These are phyloP conservation scores for Melanotaenia duboulayi DNA, from an alignment of 2,113 vertebrate genomes.

Conservation along the genomic window DNA sequence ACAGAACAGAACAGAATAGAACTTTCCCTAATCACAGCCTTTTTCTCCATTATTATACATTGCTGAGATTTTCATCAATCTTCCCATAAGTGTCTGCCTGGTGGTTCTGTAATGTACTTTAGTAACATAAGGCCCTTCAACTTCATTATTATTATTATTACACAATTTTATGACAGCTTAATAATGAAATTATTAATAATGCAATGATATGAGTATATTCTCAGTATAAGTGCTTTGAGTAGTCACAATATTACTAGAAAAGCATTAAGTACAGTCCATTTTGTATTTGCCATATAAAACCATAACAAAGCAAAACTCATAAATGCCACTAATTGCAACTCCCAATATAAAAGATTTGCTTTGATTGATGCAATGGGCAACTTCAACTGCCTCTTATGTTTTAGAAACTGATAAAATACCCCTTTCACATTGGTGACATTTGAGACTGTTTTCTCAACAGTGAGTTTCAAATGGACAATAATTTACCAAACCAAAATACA, in stretches of 20 bases:
- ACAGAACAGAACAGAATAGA: too few species aligned
- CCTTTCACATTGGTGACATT: constrained; percentile 10
- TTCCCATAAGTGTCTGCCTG: constrained; percentile 37
- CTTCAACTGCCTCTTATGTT: constrained; percentile 16
- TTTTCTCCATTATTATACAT: constrained; percentile 28
- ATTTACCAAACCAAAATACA: too few species aligned
- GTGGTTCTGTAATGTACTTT: constrained; percentile 46
- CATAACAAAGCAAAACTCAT: neutral
- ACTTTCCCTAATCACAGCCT: constrained; percentile 53
- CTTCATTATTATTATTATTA: constrained; percentile 16
- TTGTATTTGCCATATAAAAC: neutral
- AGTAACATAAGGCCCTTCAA: constrained; percentile 27
- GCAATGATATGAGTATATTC: neutral
- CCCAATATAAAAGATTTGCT: constrained; percentile 21
- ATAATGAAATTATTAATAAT: neutral
- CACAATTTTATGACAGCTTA: constrained; percentile 22
- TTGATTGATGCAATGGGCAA: constrained; percentile 23
- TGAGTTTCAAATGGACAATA: too few species aligned
- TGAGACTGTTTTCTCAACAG: neutral
- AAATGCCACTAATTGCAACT: constrained; percentile 7
- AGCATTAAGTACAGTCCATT: too few species aligned
- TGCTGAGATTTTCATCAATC: constrained; percentile 44
- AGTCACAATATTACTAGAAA: too few species aligned
- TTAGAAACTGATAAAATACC: constrained; percentile 7
- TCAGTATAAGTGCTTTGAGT: too few species aligned